phyloP scores from a whole-genome alignment of 2,113 vertebrate species.

The Pantherophis guttatus region DNA sequence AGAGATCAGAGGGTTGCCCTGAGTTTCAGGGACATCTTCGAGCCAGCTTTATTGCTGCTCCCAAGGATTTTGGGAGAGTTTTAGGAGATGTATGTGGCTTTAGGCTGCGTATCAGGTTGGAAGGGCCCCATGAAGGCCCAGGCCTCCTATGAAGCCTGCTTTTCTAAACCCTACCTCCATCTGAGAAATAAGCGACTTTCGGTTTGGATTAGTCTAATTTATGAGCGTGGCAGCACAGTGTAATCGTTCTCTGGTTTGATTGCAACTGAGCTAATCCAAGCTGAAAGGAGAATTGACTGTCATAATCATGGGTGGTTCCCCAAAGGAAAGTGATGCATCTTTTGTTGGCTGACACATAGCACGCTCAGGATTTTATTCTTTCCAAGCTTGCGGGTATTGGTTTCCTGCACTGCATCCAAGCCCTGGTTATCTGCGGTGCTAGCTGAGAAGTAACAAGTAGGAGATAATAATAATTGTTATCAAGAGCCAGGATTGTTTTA shows the following conservation, averaged over 20 bases:
- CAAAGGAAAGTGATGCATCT: not conserved
- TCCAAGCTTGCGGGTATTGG: not conserved
- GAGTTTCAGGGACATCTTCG: not conserved
- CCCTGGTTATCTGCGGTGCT: not conserved
- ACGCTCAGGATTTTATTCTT: not conserved
- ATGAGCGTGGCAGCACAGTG: not conserved
- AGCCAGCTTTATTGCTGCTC: not conserved
- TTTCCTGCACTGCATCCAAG: not conserved
- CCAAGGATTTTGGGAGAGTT: not conserved
- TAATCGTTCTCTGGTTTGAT: not conserved
- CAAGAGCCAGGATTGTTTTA: not conserved
- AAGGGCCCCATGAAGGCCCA: not conserved
- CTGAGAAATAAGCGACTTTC: not conserved
- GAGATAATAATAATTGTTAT: not conserved
- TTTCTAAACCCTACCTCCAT: not conserved
- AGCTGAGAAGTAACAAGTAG: not conserved
- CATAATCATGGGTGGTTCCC: not conserved
- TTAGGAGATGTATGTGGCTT: not conserved
- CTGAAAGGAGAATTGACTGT: slow-evolving; percentile 20
- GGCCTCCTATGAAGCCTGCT: not conserved
- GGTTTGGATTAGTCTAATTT: not conserved
- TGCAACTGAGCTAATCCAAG: not conserved
- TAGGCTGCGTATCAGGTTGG: not conserved
- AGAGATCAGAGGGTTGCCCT: not conserved
- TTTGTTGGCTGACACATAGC: not conserved